Evolutionary conservation across 2,113 vertebrate species (phyloP).

Genomic region (Cepphus grylle): DNA sequence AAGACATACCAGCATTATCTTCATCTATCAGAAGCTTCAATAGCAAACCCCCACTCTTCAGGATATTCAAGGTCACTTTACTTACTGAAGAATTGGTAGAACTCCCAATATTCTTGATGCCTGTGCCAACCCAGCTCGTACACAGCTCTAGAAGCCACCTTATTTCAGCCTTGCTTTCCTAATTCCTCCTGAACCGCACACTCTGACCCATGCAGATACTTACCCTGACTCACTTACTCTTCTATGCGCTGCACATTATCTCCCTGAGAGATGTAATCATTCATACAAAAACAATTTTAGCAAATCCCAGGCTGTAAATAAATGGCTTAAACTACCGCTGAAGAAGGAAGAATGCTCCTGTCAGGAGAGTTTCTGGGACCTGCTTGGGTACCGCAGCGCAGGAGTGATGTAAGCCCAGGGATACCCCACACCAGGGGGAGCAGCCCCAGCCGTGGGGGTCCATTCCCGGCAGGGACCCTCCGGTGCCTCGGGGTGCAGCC

Average conservation of each 20-base stretch:
- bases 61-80: background rate
- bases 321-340: background rate
- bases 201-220: background rate
- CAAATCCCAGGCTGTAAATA: background rate
- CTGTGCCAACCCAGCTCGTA: background rate
- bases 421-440: background rate
- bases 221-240: background rate
- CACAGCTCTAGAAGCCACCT: background rate
- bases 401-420: fast-evolving
- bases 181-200: fast-evolving
- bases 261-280: background rate
- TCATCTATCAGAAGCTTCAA: background rate
- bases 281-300: background rate
- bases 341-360: background rate
- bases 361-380: background rate
- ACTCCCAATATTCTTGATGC: background rate
- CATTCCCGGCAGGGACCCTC: background rate
- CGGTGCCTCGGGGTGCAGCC: fast-evolving
- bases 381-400: fast-evolving
- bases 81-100: background rate
- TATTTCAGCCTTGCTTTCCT: background rate
- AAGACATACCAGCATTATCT: background rate
- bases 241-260: background rate
- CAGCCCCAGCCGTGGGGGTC: fast-evolving
- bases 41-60: background rate